These are phyloP conservation scores for Archips crataeganus DNA, from an alignment of 2,888 invertebrate species.

Conservation along the genomic window DNA sequence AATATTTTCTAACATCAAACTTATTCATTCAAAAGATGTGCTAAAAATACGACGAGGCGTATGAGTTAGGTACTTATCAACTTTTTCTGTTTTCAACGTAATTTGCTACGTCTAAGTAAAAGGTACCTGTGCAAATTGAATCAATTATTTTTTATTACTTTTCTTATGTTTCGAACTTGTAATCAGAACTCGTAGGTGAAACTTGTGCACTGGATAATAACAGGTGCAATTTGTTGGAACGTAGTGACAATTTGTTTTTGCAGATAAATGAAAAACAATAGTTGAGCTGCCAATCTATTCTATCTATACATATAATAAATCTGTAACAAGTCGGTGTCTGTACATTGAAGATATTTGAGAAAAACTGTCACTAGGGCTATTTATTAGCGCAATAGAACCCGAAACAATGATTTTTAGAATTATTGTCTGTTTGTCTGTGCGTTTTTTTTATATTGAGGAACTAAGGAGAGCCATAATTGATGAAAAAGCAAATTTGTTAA, in stretches of 20 bases:
- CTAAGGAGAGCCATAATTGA: no score
- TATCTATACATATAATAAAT: no score
- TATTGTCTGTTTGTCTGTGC: no score
- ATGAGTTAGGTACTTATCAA: not conserved
- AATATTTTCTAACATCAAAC: not conserved
- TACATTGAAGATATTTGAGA: no score
- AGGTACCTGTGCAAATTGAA: not conserved
- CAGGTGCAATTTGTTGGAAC: constrained; percentile 57
- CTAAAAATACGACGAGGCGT: not conserved
- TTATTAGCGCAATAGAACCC: no score
- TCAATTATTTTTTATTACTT: constrained; percentile 1
- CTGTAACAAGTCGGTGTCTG: no score
- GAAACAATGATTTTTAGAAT: no score
- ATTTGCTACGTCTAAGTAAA: constrained; percentile 2
- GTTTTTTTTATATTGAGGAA: no score
- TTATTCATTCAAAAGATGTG: not conserved
- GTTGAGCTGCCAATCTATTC: constrained; percentile 25
- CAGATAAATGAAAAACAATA: constrained; percentile 46
- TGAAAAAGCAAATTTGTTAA: no score
- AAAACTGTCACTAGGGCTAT: no score
- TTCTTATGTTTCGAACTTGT: constrained; percentile 25
- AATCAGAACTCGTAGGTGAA: constrained; percentile 28
- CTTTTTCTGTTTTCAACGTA: not conserved
- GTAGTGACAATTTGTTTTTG: constrained; percentile 65
- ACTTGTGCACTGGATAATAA: constrained; percentile 20